Base-by-base conservation (phyloP, 2,113 vertebrate species). In the Panthera tigris region DNA sequence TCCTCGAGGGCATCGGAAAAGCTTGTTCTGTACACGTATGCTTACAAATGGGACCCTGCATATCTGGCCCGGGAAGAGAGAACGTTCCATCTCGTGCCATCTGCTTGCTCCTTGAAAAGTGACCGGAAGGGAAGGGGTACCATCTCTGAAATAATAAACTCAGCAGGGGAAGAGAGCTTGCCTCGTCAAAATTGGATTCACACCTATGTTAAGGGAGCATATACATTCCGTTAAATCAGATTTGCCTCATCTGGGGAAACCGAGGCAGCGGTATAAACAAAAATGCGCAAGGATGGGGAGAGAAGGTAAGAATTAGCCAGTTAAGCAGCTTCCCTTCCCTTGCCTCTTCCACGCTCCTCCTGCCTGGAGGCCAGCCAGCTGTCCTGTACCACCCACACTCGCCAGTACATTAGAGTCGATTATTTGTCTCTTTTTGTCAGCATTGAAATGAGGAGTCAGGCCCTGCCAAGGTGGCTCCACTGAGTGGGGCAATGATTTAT, bases 351-450 rank as follows among this genome's bases (percentile, higher is more conserved):
- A 74, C 45, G 83, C 41, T 90, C 79, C 50, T 65, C 74, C 66
- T 66, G 66, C 63, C 89, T 87, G 92, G 95, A 97, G 88, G 83
- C 87, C 55, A 86, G 79, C 92, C 95, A 91, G 36, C 89, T 68
- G 83, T 86, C 92, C 73, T 7, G 33, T 13, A 91, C 61, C 86
- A 89, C 68, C 52, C 95, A 96, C 52, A 93, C 39, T 93, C 69
- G 95, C 89, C 78, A 95, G 94, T 90, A 94, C 83, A 92, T 98
- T 96, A 96, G 82, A 97, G 94, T 92, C 10, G 5, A 97, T 97
- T 96, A 96, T 96, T 98, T 97, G 96, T 97, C 96, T 97, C 96
- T 66, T 97, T 97, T 95, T 96, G 96, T 97, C 78, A 97, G 94
- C 63, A 96, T 81, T 97, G 79, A 97, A 97, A 93, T 91, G 87